These are phyloP conservation scores for Aleiodes alternator DNA, from an alignment of 2,888 invertebrate genomes.

Conservation along the genomic window DNA sequence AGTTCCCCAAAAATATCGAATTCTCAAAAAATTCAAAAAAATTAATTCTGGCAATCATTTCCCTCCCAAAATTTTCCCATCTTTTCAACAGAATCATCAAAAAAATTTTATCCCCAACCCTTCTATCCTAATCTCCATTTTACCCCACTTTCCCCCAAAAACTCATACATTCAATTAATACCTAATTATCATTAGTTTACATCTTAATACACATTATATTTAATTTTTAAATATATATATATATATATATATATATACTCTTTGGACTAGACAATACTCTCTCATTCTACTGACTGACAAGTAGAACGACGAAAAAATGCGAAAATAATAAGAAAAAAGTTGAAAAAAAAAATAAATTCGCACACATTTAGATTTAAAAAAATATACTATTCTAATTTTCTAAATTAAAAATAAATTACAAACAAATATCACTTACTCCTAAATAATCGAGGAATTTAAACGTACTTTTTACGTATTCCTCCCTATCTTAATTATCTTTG, in stretches of 20 bases:
- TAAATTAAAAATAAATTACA: background rate
- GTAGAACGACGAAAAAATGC: slow-evolving; percentile 64
- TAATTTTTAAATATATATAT: background rate
- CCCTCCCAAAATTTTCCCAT: too few relatives aligned
- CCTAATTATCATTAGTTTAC: background rate
- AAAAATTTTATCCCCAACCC: too few relatives aligned
- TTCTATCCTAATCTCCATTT: too few relatives aligned
- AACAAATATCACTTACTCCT: too few relatives aligned
- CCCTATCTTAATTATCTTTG: slow-evolving; percentile 65
- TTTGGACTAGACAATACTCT: slow-evolving; percentile 72
- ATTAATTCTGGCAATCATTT: too few relatives aligned
- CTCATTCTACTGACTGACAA: slow-evolving; percentile 58
- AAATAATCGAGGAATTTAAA: too few relatives aligned
- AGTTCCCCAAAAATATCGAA: too few relatives aligned
- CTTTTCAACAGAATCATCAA: too few relatives aligned
- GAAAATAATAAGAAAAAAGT: slow-evolving; percentile 58
- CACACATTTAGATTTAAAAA: slow-evolving; percentile 32
- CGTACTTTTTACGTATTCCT: too few relatives aligned
- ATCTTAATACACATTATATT: slow-evolving; percentile 8
- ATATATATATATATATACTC: slow-evolving; percentile 48
- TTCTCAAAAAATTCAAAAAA: too few relatives aligned
- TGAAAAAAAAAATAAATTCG: slow-evolving; percentile 51
- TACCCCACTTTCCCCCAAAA: too few relatives aligned
- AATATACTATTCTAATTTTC: background rate
- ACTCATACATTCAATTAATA: slow-evolving; percentile 1